Evolutionary conservation across 2,888 invertebrate genomes (phyloP), one percentile per base, ranked within the genome.

Genomic region (Periphyllus acericola): DNA sequence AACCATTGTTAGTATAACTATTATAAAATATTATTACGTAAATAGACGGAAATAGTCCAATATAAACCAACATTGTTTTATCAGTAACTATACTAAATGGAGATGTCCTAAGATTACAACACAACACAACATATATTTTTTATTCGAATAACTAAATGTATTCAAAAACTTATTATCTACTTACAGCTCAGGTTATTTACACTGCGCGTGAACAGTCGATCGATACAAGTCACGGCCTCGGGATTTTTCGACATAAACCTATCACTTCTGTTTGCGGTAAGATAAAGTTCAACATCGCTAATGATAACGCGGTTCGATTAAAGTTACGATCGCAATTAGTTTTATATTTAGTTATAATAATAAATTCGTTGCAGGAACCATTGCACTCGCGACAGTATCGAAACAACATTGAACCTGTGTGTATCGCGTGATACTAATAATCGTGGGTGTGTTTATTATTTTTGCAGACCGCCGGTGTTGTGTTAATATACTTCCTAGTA

Each of bases 401-500:
- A 46, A 9, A 9, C 9, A 46, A 46, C 11, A 46, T 46, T 46
- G 46, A 14, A 46, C 14, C 46, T 11, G 14, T 46, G 14, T 14
- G 1, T 46, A 36, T 36, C 46, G 14, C 46, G 14, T 68, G 14
- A 14, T 29, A 34, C 19, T 72, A 34, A 19, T 72, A 32, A 72
- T 72, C 5, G 6, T 34, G 14, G 32, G 3, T 34, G 3, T 11
- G 14, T 34, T 36, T 74, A 60, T 40, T 29, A 32, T 71, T 83
- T 52, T 79, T 86, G 3, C 84, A 89, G 89, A 89, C 89, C 5
- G 79, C 80, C 66, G 89, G 89, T 3, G 89, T 89, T 29, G 89
- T 89, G 34, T 76, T 89, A n/a, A 89, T 89, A 40, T 89, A 89
- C 66, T 89, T 89, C 68, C 82, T 89, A 52, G 89, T 89, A 9